Evolutionary conservation across 2,113 vertebrate genomes (phyloP).

Genomic region (Aramus guarauna): DNA sequence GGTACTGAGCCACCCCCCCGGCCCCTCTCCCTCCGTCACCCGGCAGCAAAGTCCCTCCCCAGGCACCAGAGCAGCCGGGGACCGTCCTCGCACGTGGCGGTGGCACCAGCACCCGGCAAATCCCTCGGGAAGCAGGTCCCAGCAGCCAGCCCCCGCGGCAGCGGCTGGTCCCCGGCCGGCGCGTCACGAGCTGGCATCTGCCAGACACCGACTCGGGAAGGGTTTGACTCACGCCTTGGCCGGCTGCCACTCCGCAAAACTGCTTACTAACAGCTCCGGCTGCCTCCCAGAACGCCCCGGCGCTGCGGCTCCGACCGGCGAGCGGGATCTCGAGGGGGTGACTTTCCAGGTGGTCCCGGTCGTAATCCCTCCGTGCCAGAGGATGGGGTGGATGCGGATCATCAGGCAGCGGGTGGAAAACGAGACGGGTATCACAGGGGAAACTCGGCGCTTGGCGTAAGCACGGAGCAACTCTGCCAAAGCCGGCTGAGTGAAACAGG

Average conservation of each 20-base stretch:
- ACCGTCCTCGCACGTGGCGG: accelerated
- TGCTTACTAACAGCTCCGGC: conserved; percentile 65
- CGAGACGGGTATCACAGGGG: background rate
- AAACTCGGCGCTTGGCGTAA: background rate
- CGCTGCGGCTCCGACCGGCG: background rate
- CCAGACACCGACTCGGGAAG: conserved; percentile 20
- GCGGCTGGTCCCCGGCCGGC: background rate
- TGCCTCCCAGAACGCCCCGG: conserved; percentile 15
- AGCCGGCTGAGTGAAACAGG: background rate
- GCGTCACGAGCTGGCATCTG: conserved; percentile 55
- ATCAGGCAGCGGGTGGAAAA: background rate
- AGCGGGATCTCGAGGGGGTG: background rate
- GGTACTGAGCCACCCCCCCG: background rate
- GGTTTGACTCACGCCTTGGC: conserved; percentile 66
- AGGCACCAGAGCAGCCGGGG: accelerated
- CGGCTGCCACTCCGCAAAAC: conserved; percentile 51
- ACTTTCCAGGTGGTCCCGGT: background rate
- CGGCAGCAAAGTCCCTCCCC: background rate
- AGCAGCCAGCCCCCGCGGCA: background rate
- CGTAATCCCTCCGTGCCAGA: background rate
- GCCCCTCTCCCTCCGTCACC: background rate
- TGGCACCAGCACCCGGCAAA: background rate
- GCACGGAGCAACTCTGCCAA: background rate
- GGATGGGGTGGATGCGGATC: background rate
- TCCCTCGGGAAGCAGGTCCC: background rate